Evolutionary conservation across 1,140 invertebrate genomes (phyloP).

Genomic region (Diachasma alloeum): DNA sequence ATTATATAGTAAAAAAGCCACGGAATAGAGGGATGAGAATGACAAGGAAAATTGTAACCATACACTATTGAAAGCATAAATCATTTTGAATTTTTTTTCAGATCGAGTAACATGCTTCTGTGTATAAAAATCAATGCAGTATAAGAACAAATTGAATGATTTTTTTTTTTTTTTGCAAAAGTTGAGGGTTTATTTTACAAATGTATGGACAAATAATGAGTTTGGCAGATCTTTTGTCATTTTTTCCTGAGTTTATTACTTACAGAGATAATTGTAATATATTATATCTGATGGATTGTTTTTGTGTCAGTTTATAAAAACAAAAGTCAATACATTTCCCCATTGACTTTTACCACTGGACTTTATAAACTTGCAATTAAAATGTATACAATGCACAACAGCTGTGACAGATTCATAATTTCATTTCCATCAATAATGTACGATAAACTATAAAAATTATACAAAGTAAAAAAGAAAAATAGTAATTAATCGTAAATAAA

Average conservation of each 20-base stretch:
- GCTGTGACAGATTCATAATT: not conserved
- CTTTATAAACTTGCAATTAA: not conserved
- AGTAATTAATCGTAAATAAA: slow-evolving; percentile 25
- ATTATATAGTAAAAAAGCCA: not conserved
- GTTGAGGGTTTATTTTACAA: no score
- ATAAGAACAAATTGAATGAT: no score
- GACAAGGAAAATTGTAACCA: not conserved
- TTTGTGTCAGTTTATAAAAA: no score
- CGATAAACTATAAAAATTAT: slow-evolving; percentile 14
- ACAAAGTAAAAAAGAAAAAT: slow-evolving; percentile 12
- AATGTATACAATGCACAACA: not conserved
- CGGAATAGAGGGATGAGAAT: not conserved
- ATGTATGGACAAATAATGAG: no score
- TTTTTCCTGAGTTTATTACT: no score
- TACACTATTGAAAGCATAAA: no score
- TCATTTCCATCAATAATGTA: not conserved
- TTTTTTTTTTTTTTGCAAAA: no score
- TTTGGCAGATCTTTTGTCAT: no score
- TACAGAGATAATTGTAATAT: no score
- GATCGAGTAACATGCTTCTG: not conserved
- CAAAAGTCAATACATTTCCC: no score
- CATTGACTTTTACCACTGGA: not conserved
- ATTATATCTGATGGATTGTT: no score
- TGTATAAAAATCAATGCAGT: not conserved
- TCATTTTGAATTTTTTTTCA: not conserved